Percentiles rank a stretch among this genome's conserved stretches.
phyloP scores from a whole-genome alignment of 2,797 vertebrate genomes.

The Alosa sapidissima region DNA sequence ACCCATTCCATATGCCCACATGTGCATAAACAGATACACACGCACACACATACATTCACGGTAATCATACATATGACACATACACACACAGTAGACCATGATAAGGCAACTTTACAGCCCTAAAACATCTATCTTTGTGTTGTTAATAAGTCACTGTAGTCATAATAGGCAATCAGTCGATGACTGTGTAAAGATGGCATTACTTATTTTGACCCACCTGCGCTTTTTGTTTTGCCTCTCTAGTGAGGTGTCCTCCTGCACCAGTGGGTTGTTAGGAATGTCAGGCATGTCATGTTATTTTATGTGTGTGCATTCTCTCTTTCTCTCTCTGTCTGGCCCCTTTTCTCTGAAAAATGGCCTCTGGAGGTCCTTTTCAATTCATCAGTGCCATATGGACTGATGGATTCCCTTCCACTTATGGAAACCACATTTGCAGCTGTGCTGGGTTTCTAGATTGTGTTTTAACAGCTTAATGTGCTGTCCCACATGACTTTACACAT shows the following conservation, averaged over 20 bases:
- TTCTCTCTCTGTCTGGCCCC: not conserved
- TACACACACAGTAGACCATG: too few relatives aligned
- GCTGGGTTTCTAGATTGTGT: not conserved
- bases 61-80: too few relatives aligned
- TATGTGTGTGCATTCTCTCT: not conserved
- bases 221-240: not conserved
- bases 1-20: too few relatives aligned
- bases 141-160: not conserved
- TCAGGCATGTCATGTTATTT: not conserved
- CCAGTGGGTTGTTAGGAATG: not conserved
- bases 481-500: not conserved
- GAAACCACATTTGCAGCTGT: not conserved
- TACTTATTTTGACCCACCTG: not conserved
- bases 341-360: not conserved
- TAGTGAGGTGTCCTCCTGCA: not conserved
- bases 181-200: not conserved
- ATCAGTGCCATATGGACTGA: not conserved
- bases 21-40: too few relatives aligned
- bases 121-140: not conserved
- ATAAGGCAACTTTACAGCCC: not conserved
- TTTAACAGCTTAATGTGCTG: not conserved
- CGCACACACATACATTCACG: too few relatives aligned
- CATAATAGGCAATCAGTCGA: not conserved
- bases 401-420: too few relatives aligned
- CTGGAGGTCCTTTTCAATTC: not conserved